Conservation (phyloP, 2,888 invertebrate species). For the Plebejus anna region DNA sequence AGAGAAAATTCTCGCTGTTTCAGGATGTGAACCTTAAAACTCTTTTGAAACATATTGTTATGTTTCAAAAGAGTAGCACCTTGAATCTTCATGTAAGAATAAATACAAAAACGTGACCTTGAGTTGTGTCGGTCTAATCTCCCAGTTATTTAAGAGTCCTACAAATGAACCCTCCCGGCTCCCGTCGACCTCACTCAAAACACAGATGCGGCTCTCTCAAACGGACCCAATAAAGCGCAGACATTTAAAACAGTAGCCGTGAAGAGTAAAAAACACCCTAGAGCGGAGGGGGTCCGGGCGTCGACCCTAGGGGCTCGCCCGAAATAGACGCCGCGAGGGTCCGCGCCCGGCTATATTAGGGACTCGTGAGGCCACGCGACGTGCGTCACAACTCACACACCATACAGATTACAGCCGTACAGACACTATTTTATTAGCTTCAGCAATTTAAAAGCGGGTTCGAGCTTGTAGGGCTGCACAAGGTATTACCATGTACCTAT, state of each 20-base stretch:
- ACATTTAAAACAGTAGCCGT: slow-evolving; percentile 26
- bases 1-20: background rate
- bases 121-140: background rate
- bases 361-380: slow-evolving; percentile 15
- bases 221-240: slow-evolving; percentile 5
- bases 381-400: background rate
- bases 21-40: background rate
- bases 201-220: background rate
- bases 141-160: background rate
- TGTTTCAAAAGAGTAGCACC: background rate
- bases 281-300: slow-evolving; percentile 44
- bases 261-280: slow-evolving; percentile 45
- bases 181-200: background rate
- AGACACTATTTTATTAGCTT: slow-evolving; percentile 12
- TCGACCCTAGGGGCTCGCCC: slow-evolving; percentile 56
- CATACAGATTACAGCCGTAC: background rate
- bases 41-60: background rate
- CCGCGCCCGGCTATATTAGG: slow-evolving; percentile 35
- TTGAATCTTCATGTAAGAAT: background rate
- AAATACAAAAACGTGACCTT: background rate
- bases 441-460: background rate
- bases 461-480: background rate
- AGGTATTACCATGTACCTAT: background rate
- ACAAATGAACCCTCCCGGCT: background rate
- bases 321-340: slow-evolving; percentile 56